Conservation (phyloP, 2,888 invertebrate species). For the Penaeus monodon region DNA sequence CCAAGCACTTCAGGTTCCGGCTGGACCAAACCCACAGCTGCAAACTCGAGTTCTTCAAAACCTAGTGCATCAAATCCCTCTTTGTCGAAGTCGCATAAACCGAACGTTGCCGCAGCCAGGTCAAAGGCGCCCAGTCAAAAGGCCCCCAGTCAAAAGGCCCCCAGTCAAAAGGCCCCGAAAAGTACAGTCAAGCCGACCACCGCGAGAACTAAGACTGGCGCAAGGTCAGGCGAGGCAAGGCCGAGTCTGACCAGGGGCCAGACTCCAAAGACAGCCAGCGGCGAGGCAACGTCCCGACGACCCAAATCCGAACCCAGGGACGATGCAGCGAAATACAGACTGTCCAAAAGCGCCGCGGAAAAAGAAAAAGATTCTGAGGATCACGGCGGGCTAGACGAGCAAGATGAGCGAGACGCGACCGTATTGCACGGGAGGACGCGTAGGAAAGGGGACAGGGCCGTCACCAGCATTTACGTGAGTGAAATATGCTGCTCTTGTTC, state of each 20-base stretch:
- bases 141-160: too few species aligned
- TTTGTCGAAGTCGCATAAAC: not conserved
- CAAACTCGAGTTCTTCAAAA: not conserved
- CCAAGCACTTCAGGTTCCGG: slow-evolving; percentile 28
- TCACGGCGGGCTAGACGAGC: not conserved
- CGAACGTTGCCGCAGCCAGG: not conserved
- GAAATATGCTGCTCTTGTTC: not conserved
- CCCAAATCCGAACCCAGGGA: too few species aligned
- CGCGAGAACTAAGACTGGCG: too few species aligned
- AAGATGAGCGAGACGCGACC: not conserved
- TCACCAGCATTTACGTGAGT: slow-evolving; percentile 35
- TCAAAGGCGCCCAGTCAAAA: not conserved
- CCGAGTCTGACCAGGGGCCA: too few species aligned
- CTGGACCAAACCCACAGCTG: not conserved
- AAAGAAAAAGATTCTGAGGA: not conserved
- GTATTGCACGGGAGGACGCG: slow-evolving; percentile 35
- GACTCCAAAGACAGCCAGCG: too few species aligned
- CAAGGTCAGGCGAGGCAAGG: too few species aligned
- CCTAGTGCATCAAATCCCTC: not conserved
- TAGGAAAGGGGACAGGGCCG: slow-evolving; percentile 38
- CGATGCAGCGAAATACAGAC: not conserved
- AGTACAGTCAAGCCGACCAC: too few species aligned
- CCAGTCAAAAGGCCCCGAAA: not conserved
- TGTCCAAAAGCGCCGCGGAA: not conserved
- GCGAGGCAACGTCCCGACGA: too few species aligned